These are phyloP conservation scores for Aquatica leii DNA, from an alignment of 2,888 invertebrate genomes.

Conservation along the genomic window DNA sequence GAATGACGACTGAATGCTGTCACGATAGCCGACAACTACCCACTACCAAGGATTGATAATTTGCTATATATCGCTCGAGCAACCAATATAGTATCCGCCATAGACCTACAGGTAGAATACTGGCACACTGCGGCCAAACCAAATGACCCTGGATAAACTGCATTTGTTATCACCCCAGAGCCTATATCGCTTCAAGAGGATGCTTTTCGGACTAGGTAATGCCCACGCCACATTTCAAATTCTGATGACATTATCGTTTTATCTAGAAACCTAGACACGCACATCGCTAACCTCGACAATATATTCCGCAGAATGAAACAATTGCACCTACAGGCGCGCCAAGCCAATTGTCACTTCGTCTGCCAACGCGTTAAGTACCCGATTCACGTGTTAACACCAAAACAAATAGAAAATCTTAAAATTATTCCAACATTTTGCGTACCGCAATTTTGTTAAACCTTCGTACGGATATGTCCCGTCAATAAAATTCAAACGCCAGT, in stretches of 20 bases:
- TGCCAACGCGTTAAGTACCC: not conserved
- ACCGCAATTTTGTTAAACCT: no score
- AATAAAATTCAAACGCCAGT: no score
- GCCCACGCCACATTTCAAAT: not conserved
- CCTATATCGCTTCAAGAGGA: not conserved
- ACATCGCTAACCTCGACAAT: not conserved
- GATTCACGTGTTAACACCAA: no score
- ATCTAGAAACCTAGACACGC: not conserved
- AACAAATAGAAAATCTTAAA: no score
- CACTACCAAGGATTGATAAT: not conserved
- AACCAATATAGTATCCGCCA: not conserved
- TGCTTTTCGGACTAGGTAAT: constrained; percentile 5
- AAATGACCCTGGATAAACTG: not conserved
- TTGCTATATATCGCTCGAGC: not conserved
- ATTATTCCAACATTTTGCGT: no score
- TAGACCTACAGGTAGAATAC: not conserved
- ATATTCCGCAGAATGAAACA: not conserved
- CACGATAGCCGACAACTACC: not conserved
- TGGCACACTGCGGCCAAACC: not conserved
- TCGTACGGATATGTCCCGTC: no score
- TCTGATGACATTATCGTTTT: not conserved
- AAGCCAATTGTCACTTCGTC: not conserved
- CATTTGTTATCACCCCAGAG: not conserved
- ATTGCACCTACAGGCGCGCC: not conserved
- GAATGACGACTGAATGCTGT: not conserved